phyloP scores from a whole-genome alignment of 2,888 invertebrate species.

The Ditylenchus weischeri region DNA sequence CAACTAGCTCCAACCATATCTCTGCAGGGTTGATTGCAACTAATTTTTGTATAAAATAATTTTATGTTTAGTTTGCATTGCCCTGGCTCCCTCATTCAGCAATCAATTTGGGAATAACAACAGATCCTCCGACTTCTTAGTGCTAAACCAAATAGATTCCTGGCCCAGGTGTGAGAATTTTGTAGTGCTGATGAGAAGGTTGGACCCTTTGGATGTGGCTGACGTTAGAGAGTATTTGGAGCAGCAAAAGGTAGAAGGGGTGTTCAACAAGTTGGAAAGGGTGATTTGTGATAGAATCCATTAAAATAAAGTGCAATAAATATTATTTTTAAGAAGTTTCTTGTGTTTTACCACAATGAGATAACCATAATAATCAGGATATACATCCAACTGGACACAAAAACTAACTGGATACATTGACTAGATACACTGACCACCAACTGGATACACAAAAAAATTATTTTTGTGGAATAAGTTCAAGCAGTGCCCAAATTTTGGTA shows the following conservation, averaged over 20 bases:
- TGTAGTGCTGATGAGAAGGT: conserved; percentile 24
- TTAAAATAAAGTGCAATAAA: background rate
- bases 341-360: too few species aligned
- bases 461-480: too few species aligned
- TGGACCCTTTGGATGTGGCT: conserved; percentile 10
- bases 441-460: too few species aligned
- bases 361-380: too few species aligned
- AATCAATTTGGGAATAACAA: background rate
- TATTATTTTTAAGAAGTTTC: too few species aligned
- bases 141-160: conserved; percentile 38
- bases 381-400: too few species aligned
- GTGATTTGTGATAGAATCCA: conserved; percentile 17
- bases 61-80: conserved; percentile 12
- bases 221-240: conserved; percentile 28
- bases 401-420: too few species aligned
- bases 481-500: too few species aligned
- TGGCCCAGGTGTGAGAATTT: conserved; percentile 33
- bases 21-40: background rate
- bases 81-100: background rate
- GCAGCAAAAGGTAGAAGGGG: conserved; percentile 24
- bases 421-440: too few species aligned
- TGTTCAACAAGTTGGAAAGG: conserved; percentile 24
- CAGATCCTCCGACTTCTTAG: conserved; percentile 25
- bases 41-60: background rate
- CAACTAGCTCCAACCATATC: conserved; percentile 28